Base-by-base conservation (phyloP, 1,140 invertebrate species). In the Ctenoplectra terminalis region DNA sequence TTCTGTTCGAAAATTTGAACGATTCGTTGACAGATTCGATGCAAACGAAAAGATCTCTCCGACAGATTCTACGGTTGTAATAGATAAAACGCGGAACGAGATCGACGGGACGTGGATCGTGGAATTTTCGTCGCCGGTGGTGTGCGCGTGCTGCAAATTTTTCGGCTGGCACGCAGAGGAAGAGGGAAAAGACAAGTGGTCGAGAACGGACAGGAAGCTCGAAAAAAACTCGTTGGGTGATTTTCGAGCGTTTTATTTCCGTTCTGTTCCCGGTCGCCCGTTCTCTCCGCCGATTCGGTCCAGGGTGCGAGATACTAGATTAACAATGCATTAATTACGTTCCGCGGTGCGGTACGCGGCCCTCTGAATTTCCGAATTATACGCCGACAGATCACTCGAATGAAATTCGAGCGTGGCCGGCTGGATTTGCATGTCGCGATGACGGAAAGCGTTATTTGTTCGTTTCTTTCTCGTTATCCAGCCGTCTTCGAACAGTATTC, bases 271-370 rank as follows among this genome's bases (percentile, higher is more conserved):
- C 58, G 17, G 29, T 52, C 15, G 77, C 72, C 56, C 63, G 46
- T 63, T 15, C 17, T 15, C 1, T 9, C 31, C 11, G 20, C 4
- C 40, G 20, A 5, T 1, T 81, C 61, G 78, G 58, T 71, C 56
- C 63, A 56, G 58, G 56, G 72, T 37, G 84, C 86, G 84, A 87
- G 81, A 90, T 89, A 92, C 86, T 87, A 83, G 85, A 92, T 92
- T 91, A 90, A 90, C 89, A 88, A 89, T 87, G 91, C 91, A 91
- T 92, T 92, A 92, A 92, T 92, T 92, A 92, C 88, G 79, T 90
- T 89, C 81, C 88, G 58, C 82, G 71, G 81, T 66, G 69, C 77
- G 66, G 72, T 56, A 78, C 75, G 80, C 76, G 75, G 46, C 17
- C 58, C 74, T 77, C 82, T 87, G 84, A 90, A 88, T 90, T 92